phyloP scores from a whole-genome alignment of 2,797 vertebrate genomes.

The Momotus momota region DNA sequence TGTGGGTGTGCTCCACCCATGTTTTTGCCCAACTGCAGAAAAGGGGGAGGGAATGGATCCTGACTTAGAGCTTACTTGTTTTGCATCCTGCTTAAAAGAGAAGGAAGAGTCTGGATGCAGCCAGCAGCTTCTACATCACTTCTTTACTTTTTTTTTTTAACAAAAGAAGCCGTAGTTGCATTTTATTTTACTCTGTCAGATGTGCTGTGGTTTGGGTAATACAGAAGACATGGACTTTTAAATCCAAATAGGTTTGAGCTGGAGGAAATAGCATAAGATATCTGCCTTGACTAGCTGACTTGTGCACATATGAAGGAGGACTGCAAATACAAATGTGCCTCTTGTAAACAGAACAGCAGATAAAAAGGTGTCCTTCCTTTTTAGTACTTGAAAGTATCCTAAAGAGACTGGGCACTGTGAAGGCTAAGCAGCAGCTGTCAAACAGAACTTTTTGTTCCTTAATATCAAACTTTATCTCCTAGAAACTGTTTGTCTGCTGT shows the following conservation, averaged over 20 bases:
- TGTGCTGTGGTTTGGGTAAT: not conserved
- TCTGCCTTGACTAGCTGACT: not conserved
- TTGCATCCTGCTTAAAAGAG: not conserved
- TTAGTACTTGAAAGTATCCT: not conserved
- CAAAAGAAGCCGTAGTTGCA: not conserved
- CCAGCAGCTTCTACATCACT: not conserved
- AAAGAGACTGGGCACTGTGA: not conserved
- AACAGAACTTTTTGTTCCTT: not conserved
- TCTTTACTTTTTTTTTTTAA: not conserved
- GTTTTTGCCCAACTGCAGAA: not conserved
- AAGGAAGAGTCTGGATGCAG: not conserved
- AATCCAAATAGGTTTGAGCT: not conserved
- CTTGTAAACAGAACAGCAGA: not conserved
- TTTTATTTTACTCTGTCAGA: not conserved
- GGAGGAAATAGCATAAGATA: not conserved
- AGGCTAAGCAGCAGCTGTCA: not conserved
- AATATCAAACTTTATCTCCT: not conserved
- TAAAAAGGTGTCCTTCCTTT: not conserved
- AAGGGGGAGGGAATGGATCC: not conserved
- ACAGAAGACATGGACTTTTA: not conserved
- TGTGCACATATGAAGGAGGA: not conserved
- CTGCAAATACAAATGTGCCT: not conserved
- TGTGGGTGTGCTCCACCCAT: not conserved
- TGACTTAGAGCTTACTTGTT: not conserved
- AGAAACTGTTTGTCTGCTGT: not conserved